Conservation (phyloP, 2,113 vertebrate genomes). For the Zapus hudsonius region DNA sequence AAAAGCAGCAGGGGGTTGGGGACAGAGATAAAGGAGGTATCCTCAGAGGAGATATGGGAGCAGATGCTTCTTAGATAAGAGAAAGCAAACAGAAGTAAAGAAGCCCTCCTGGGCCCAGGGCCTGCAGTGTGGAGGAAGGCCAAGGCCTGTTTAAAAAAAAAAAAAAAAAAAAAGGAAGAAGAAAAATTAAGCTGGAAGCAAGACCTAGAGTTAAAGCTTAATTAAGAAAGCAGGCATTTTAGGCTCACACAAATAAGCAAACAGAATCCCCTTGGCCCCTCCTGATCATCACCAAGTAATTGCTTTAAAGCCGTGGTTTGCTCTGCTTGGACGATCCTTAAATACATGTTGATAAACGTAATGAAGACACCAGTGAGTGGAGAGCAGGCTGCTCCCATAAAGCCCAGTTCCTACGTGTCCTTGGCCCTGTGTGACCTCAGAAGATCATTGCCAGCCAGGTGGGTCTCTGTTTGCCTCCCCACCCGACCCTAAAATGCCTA, state of each 20-base stretch:
- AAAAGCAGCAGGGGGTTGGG: neutral
- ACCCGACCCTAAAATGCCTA: neutral
- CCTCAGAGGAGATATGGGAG: neutral
- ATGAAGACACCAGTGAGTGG: neutral
- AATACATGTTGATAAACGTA: conserved; percentile 58
- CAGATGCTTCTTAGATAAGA: conserved; percentile 7
- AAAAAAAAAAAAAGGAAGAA: neutral
- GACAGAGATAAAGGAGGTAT: neutral
- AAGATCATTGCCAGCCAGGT: neutral
- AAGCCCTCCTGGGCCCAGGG: neutral
- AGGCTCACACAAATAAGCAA: conserved; percentile 68
- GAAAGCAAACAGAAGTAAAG: conserved; percentile 11
- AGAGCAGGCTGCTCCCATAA: neutral
- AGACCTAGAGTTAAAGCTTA: conserved; percentile 68
- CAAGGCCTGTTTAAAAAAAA: conserved; percentile 17
- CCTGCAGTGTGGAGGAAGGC: neutral
- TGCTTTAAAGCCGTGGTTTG: conserved; percentile 63
- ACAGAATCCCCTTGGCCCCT: conserved; percentile 59
- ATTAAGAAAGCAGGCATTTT: conserved; percentile 71
- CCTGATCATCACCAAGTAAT: conserved; percentile 68
- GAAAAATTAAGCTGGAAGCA: conserved; percentile 47
- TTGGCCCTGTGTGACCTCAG: neutral
- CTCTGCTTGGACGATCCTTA: conserved; percentile 58
- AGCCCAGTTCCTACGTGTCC: neutral
- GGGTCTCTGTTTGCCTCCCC: neutral